phyloP scores from a whole-genome alignment of 2,113 vertebrate species.

The Lutjanus erythropterus region DNA sequence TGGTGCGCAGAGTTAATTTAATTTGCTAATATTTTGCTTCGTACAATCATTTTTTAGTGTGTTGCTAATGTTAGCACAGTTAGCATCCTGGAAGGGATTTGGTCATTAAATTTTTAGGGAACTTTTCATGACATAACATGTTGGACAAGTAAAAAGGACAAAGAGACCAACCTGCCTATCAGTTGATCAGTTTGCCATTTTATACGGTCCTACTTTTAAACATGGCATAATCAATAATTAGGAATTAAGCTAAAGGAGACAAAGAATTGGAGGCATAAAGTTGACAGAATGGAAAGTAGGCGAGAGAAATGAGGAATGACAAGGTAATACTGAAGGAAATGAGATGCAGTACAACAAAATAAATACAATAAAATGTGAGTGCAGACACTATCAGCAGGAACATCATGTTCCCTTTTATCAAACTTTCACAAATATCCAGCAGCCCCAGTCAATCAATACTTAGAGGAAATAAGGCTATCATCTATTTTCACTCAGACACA shows the following conservation, averaged over 20 bases:
- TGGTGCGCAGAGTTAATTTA: too few species aligned
- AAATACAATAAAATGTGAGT: not conserved
- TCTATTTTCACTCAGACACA: not conserved
- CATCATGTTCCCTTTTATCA: not conserved
- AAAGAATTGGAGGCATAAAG: not conserved
- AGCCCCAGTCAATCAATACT: not conserved
- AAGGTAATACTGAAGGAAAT: not conserved
- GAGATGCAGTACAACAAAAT: not conserved
- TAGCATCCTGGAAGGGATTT: not conserved
- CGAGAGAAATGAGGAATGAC: not conserved
- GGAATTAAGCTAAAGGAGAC: too few species aligned
- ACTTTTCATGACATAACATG: not conserved
- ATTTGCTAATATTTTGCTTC: too few species aligned
- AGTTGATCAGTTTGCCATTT: not conserved
- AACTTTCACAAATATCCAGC: not conserved
- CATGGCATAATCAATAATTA: not conserved
- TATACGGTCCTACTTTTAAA: not conserved
- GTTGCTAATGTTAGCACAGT: too few species aligned
- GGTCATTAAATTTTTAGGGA: not conserved
- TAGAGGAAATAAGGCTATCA: not conserved
- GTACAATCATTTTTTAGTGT: too few species aligned
- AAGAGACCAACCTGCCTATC: too few species aligned
- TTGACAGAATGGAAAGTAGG: not conserved
- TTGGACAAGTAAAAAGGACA: not conserved
- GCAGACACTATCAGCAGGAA: not conserved